A percentile compares a stretch with the other conserved stretches of the same genome.
Conservation (phyloP, 2,888 invertebrate genomes). For the Mesoligia furuncula region DNA sequence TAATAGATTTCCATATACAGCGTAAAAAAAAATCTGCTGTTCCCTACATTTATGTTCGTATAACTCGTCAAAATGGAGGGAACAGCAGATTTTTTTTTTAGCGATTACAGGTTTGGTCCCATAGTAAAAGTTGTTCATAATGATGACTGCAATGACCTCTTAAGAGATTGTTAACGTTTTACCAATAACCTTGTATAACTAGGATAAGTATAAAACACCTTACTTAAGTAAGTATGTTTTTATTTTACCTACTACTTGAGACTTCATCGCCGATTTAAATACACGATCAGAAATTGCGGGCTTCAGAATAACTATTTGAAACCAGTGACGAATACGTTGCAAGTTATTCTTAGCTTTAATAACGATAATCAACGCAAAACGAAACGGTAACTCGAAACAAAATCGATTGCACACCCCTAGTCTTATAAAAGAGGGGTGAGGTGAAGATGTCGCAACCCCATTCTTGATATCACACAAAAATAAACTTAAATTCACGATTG, state of each 20-base stretch:
- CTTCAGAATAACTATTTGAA: not conserved
- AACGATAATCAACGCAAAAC: conserved; percentile 2
- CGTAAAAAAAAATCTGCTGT: too few relatives aligned
- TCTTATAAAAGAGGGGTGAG: conserved; percentile 70
- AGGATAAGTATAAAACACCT: not conserved
- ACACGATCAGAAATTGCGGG: not conserved
- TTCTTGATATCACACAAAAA: conserved; percentile 54
- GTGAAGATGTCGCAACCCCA: conserved; percentile 71
- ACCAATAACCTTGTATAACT: too few relatives aligned
- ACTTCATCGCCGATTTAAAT: not conserved
- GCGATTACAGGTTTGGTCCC: too few relatives aligned
- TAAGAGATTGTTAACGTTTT: too few relatives aligned
- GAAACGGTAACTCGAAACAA: conserved; percentile 5
- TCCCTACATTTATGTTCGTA: too few relatives aligned
- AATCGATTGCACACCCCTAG: conserved; percentile 62
- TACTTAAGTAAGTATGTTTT: not conserved
- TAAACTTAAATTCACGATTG: conserved; percentile 13
- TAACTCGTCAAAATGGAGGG: too few relatives aligned
- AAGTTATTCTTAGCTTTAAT: not conserved
- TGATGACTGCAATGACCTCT: too few relatives aligned
- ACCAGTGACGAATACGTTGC: not conserved
- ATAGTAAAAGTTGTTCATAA: too few relatives aligned
- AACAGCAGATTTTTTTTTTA: too few relatives aligned
- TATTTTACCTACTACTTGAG: not conserved
- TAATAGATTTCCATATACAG: too few relatives aligned